Evolutionary conservation across 2,113 vertebrate genomes (phyloP).

Genomic region (Orcinus orca): DNA sequence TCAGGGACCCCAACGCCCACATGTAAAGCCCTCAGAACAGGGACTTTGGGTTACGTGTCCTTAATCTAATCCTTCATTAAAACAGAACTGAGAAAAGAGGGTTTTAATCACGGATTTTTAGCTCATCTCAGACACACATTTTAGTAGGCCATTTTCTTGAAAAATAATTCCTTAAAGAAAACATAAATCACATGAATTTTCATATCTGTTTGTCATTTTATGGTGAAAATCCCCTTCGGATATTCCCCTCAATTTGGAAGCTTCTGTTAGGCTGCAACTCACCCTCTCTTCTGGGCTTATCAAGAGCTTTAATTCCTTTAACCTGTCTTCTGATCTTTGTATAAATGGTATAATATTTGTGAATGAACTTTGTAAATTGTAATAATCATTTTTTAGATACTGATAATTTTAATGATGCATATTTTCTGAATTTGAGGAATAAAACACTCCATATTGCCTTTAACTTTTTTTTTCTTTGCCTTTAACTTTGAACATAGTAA

Average conservation of each 20-base stretch:
- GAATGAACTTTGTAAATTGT: neutral
- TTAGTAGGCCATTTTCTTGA: neutral
- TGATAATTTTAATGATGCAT: neutral
- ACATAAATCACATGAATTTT: neutral
- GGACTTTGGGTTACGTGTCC: neutral
- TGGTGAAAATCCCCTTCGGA: neutral
- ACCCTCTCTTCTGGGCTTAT: neutral
- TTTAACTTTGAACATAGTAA: neutral
- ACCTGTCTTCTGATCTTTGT: neutral
- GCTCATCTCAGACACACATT: neutral
- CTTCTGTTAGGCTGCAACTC: neutral
- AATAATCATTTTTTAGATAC: neutral
- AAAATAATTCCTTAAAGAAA: slow-evolving; percentile 5
- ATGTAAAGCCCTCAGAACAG: neutral
- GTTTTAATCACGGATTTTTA: neutral
- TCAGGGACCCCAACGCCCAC: neutral
- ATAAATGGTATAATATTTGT: neutral
- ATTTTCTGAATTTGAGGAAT: neutral
- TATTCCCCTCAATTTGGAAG: neutral
- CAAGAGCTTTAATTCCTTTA: neutral
- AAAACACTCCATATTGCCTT: neutral
- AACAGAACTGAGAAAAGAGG: neutral
- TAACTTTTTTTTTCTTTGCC: neutral
- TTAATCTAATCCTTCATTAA: neutral
- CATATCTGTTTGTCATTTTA: neutral